phyloP scores from a whole-genome alignment of 2,888 invertebrate genomes.

The Leptothorax acervorum region DNA sequence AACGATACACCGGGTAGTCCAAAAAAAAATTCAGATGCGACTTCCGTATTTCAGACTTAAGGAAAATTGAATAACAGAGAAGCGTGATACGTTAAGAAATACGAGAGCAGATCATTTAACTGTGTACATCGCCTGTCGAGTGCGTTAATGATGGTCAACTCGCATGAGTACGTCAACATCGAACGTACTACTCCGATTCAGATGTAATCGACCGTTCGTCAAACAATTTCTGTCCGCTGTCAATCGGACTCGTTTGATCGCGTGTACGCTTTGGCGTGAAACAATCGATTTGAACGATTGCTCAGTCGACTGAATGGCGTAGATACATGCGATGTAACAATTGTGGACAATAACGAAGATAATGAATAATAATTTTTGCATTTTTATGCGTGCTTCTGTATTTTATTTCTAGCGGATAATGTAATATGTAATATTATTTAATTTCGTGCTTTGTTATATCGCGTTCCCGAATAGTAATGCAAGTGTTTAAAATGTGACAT shows the following conservation, averaged over 20 bases:
- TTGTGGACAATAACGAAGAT: conserved; percentile 48
- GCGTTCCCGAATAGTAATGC: not conserved
- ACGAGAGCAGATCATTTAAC: conserved; percentile 67
- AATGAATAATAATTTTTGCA: conserved; percentile 33
- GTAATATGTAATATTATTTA: not conserved
- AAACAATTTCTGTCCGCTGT: conserved; percentile 71
- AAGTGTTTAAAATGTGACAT: not conserved
- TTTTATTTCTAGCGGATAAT: not conserved
- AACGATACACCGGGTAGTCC: not conserved
- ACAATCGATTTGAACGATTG: conserved; percentile 69
- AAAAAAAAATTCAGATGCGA: not conserved
- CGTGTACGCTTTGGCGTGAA: conserved; percentile 60
- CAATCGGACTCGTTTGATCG: conserved; percentile 64
- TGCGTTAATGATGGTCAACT: conserved; percentile 55
- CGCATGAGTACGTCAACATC: conserved; percentile 41
- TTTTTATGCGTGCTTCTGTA: not conserved
- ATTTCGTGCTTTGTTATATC: not conserved
- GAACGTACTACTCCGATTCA: conserved; percentile 55
- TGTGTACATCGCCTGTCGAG: conserved; percentile 50
- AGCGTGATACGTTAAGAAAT: not conserved
- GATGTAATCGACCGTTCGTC: conserved; percentile 70
- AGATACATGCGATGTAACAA: not conserved
- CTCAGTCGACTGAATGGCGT: conserved; percentile 51
- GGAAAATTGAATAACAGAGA: not conserved
- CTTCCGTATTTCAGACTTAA: not conserved